Conservation (phyloP, 2,888 invertebrate genomes). For the Eupithecia inturbata region DNA sequence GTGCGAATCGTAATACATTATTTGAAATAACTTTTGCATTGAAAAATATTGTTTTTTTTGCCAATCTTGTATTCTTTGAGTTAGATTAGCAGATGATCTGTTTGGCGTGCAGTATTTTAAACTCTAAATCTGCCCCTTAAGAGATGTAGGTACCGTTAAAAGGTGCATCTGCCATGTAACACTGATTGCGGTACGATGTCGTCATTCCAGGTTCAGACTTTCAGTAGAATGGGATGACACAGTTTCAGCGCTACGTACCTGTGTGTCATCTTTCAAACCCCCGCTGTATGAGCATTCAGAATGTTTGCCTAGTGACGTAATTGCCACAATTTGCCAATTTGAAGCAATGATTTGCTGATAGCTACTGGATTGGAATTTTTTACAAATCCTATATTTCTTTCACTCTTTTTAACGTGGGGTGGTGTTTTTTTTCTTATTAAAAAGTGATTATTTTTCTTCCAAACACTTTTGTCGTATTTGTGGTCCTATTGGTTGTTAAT, state of each 20-base stretch:
- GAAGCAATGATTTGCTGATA: neutral
- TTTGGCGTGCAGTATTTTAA: neutral
- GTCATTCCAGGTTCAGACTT: constrained; percentile 48
- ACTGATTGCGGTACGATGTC: constrained; percentile 57
- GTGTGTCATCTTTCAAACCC: constrained; percentile 43
- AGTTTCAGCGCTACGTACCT: constrained; percentile 52
- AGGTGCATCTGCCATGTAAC: constrained; percentile 43
- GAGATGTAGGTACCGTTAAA: constrained; percentile 10
- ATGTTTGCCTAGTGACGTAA: constrained; percentile 26
- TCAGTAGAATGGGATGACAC: constrained; percentile 70
- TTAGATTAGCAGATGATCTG: neutral
- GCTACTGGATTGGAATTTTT: neutral
- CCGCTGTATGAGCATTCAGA: constrained; percentile 16
- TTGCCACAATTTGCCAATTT: constrained; percentile 12
- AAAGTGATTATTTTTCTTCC: neutral
- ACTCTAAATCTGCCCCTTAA: neutral
- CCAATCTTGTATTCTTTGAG: neutral
- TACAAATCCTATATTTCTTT: neutral
- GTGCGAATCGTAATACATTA: neutral
- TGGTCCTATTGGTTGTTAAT: neutral
- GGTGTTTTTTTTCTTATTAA: neutral
- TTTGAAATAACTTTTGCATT: neutral
- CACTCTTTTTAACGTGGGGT: neutral
- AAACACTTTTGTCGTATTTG: neutral
- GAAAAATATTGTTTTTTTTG: neutral